Evolutionary conservation across 2,113 vertebrate genomes (phyloP).

Genomic region (Sceloporus tristichus): DNA sequence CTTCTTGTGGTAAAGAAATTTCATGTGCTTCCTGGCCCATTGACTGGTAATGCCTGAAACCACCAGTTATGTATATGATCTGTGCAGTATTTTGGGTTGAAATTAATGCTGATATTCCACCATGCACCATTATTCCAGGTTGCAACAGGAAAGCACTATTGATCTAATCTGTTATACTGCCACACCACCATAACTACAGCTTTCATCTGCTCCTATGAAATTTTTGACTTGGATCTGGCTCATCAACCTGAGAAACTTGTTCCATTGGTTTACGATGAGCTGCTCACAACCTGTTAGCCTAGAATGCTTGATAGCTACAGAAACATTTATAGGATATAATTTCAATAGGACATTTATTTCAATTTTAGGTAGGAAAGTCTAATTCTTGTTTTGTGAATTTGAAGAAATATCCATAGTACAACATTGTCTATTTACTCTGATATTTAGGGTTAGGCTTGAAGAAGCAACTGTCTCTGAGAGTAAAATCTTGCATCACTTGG

Average conservation of each 20-base stretch:
- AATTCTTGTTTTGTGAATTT: background rate
- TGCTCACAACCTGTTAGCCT: background rate
- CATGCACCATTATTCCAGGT: background rate
- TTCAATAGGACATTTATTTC: background rate
- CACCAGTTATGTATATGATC: background rate
- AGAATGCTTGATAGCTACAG: background rate
- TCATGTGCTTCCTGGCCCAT: background rate
- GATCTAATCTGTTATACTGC: background rate
- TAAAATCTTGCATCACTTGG: background rate
- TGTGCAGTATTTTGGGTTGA: background rate
- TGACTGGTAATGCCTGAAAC: background rate
- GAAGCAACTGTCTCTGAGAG: rapidly evolving
- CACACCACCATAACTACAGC: no score
- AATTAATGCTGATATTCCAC: background rate
- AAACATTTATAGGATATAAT: background rate
- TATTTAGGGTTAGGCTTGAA: background rate
- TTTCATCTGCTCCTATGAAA: no score
- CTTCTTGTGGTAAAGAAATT: no score
- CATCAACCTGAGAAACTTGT: background rate
- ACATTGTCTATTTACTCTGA: background rate
- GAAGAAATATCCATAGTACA: background rate
- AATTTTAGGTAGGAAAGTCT: background rate
- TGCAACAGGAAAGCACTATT: background rate
- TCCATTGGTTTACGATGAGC: background rate
- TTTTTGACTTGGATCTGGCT: background rate